These are phyloP conservation scores for Euphydryas editha DNA, from an alignment of 2,888 invertebrate species.

Conservation along the genomic window DNA sequence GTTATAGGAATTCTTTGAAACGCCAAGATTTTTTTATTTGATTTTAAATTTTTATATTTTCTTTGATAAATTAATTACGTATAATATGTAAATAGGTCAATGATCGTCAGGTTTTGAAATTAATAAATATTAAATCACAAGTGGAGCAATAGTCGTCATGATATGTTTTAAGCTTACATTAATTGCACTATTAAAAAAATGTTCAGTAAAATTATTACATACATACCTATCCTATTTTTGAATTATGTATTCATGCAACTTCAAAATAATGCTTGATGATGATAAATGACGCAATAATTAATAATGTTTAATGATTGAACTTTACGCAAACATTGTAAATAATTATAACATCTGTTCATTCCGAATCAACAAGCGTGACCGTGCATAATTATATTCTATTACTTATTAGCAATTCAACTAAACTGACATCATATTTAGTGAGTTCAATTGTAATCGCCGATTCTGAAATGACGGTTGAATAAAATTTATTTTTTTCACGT, in stretches of 20 bases:
- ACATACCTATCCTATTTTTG: background rate
- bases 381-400: slow-evolving; percentile 4
- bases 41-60: too few species aligned
- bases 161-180: too few species aligned
- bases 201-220: background rate
- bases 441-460: background rate
- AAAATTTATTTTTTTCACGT: background rate
- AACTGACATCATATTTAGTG: background rate
- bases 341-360: slow-evolving; percentile 5
- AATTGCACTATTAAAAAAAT: background rate
- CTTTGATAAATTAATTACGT: too few species aligned
- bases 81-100: too few species aligned
- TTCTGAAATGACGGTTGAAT: background rate
- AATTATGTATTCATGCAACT: too few species aligned
- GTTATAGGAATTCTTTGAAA: background rate
- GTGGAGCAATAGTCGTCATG: too few species aligned
- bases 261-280: background rate
- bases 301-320: slow-evolving; percentile 2
- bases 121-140: too few species aligned
- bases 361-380: slow-evolving; percentile 2
- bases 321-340: slow-evolving; percentile 2
- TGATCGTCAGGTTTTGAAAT: too few species aligned
- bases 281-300: background rate
- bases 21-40: too few species aligned
- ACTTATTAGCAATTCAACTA: background rate